Conservation (phyloP, 2,888 invertebrate species). For the Diplazon laetatorius region DNA sequence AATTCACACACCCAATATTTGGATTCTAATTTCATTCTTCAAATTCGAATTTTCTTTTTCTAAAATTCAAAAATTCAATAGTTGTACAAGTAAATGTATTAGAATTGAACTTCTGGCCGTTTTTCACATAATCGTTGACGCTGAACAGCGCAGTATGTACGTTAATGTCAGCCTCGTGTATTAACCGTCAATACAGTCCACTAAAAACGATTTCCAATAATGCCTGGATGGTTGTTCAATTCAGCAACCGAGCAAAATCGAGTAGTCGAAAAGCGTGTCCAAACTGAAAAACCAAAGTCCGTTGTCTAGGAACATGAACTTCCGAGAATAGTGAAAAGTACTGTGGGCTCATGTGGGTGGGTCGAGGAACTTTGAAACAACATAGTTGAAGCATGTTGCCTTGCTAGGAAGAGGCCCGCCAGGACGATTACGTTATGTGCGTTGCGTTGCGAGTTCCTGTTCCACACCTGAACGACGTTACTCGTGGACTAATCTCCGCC, state of each 20-base stretch:
- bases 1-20: too few relatives aligned
- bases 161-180: background rate
- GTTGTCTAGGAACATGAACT: constrained; percentile 26
- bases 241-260: background rate
- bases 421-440: constrained; percentile 24
- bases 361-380: constrained; percentile 18
- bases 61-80: too few relatives aligned
- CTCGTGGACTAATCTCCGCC: constrained; percentile 62
- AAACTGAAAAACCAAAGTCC: constrained; percentile 3
- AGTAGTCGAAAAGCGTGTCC: constrained; percentile 8
- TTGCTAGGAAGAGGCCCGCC: constrained; percentile 1
- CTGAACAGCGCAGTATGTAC: too few relatives aligned
- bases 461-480: constrained; percentile 43
- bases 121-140: background rate
- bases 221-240: background rate
- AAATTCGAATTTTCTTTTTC: too few relatives aligned
- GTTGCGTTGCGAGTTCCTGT: constrained; percentile 2
- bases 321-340: constrained; percentile 25
- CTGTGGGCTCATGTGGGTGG: background rate
- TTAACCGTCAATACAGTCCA: background rate
- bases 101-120: background rate
- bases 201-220: background rate
- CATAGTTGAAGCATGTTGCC: constrained; percentile 1
- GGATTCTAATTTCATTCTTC: too few relatives aligned
- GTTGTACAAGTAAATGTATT: background rate